Evolutionary conservation across 2,888 invertebrate species (phyloP), one percentile per base, ranked within the genome.

Genomic region (Zygogramma bicolorata): DNA sequence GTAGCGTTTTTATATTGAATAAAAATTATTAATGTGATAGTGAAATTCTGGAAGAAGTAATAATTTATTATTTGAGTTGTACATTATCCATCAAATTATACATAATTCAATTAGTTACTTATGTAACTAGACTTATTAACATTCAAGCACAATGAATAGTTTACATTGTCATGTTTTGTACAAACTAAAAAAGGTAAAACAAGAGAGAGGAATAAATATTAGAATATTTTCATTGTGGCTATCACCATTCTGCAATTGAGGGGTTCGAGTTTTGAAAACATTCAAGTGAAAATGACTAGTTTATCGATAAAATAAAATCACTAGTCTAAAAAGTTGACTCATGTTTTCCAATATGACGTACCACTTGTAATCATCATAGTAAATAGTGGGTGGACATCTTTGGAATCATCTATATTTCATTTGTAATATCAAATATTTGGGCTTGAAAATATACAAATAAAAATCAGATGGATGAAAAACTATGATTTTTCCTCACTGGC

Each of bases 371-470:
- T 72, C 72, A 77, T 66, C 69, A 71, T 66, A 68, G 79, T 73
- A 76, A 77, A 77, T 78, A 76, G 83, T 83, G 84, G 84, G 84
- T 82, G 84, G 82, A 81, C 77, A 74, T 22, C 75, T 53, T 53
- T 13, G 18, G 27, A 40, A 66, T 70, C 49, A 34, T 67, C 20
- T 62, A 69, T 61, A 65, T 71, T 68, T 57, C 42, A 42, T 40
- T 3, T 20, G 40, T 4, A 13, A 38, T 53, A 13, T n/a, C 20
- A 20, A 25, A 25, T 18, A 22, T 38, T 61, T n/a, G 3, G 15
- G 20, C 18, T 22, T 25, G 5, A 38, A 66, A 49, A 40, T 7
- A 58, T 31, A 71, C 38, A 67, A 65, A 20, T 20, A 46, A 65
- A 61, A 70, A 74, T 65, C 40, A 4, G 6, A 38, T 25, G 61